Evolutionary conservation across 37 sponge, comb jelly and placozoan genomes (phyloP).

Genomic region (Chondrosia reniformis): DNA sequence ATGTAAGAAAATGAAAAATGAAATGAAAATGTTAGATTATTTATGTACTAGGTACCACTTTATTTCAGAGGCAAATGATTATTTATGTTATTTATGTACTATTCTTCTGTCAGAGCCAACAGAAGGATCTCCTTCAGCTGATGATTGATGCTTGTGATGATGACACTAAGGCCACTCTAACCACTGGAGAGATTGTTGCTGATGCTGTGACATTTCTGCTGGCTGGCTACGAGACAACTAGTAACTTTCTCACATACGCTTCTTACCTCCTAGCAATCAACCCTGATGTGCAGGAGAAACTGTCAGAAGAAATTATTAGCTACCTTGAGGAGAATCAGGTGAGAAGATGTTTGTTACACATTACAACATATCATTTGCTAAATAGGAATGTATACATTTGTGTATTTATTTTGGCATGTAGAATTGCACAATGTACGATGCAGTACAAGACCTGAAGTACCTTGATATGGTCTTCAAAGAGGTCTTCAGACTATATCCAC

Average conservation of each 20-base stretch:
- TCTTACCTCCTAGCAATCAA: conserved; percentile 60
- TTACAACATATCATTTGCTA: too few relatives aligned
- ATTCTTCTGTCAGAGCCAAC: conserved; percentile 12
- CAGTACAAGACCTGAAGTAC: not conserved
- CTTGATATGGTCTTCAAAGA: not conserved
- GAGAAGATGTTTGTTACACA: conserved; percentile 2
- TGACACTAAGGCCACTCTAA: conserved; percentile 11
- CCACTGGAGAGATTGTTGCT: conserved; percentile 42
- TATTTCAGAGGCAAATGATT: too few relatives aligned
- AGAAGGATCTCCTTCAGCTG: conserved; percentile 58
- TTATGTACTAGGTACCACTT: too few relatives aligned
- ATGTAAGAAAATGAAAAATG: too few relatives aligned
- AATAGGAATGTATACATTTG: too few relatives aligned
- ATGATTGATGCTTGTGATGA: conserved; percentile 59
- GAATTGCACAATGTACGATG: not conserved
- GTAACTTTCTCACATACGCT: conserved; percentile 52
- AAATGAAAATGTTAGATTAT: too few relatives aligned
- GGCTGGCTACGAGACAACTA: conserved; percentile 81
- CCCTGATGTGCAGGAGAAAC: conserved; percentile 57
- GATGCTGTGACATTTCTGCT: conserved; percentile 50
- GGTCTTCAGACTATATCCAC: conserved; percentile 1
- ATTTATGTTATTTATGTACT: too few relatives aligned
- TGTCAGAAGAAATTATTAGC: conserved; percentile 34
- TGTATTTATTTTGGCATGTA: not conserved
- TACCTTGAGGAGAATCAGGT: conserved; percentile 51